These are phyloP conservation scores for Oxyruncus cristatus DNA, from an alignment of 2,113 vertebrate genomes.

Conservation along the genomic window DNA sequence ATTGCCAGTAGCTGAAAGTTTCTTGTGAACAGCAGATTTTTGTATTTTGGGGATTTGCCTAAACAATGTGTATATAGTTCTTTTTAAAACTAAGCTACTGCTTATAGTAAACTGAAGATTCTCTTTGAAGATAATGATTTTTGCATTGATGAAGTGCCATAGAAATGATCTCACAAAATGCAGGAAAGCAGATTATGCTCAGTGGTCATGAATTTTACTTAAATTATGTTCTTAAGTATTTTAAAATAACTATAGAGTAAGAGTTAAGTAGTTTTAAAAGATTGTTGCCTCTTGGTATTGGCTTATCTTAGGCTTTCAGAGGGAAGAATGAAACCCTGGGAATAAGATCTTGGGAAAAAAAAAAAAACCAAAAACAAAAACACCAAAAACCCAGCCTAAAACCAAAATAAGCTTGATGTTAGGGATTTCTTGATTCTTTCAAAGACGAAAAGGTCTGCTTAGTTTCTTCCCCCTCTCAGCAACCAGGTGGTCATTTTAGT, in stretches of 20 bases:
- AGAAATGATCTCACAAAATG: not conserved
- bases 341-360: not conserved
- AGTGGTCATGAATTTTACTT: not conserved
- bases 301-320: not conserved
- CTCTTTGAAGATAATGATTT: not conserved
- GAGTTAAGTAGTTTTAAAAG: not conserved
- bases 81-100: not conserved
- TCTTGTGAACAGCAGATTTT: not conserved
- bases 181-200: not conserved
- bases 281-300: not conserved
- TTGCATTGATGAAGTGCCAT: not conserved
- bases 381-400: not conserved
- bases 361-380: fast-evolving
- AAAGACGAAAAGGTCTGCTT: not conserved
- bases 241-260: not conserved
- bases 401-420: not conserved
- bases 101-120: not conserved
- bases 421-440: not conserved
- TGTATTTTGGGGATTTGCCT: not conserved
- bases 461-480: not conserved
- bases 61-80: not conserved
- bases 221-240: not conserved
- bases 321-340: not conserved
- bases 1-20: not conserved
- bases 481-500: not conserved